These are phyloP conservation scores for Ladona fulva DNA, from an alignment of 1,140 invertebrate genomes.

Conservation along the genomic window DNA sequence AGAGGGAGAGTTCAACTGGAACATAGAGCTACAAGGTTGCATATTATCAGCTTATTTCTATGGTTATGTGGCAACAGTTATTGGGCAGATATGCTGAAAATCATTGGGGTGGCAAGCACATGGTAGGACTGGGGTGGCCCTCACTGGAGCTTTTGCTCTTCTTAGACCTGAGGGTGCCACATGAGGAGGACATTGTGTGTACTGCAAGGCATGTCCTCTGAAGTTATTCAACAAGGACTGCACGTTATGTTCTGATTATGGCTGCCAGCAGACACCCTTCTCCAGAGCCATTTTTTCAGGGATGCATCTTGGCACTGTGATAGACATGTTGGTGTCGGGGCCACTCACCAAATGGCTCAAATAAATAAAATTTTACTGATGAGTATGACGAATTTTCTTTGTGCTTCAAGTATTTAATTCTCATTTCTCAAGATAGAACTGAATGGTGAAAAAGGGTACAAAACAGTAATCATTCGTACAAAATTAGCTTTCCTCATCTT, in stretches of 20 bases:
- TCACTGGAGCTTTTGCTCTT: constrained; percentile 30
- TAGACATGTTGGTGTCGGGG: not conserved
- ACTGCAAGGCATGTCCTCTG: not conserved
- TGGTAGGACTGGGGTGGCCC: constrained; percentile 37
- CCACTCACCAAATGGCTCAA: not conserved
- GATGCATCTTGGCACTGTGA: not conserved
- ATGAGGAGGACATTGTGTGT: too few relatives aligned
- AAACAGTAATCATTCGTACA: too few relatives aligned
- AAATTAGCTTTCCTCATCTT: too few relatives aligned
- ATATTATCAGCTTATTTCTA: constrained; percentile 45
- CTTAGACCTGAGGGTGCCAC: too few relatives aligned
- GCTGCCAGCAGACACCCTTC: not conserved
- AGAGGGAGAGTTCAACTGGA: constrained; percentile 41
- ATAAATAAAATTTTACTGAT: too few relatives aligned
- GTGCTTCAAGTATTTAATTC: too few relatives aligned
- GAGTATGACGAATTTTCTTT: too few relatives aligned
- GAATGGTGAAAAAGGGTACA: too few relatives aligned
- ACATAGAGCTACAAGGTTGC: constrained; percentile 36
- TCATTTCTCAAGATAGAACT: too few relatives aligned
- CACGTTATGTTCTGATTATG: not conserved
- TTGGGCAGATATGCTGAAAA: constrained; percentile 33
- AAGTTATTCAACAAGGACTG: not conserved
- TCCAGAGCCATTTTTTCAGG: constrained; percentile 5
- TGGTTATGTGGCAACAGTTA: constrained; percentile 43
- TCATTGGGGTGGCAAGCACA: constrained; percentile 32